Conservation (phyloP, 2,113 vertebrate species). For the Abramis brama region DNA sequence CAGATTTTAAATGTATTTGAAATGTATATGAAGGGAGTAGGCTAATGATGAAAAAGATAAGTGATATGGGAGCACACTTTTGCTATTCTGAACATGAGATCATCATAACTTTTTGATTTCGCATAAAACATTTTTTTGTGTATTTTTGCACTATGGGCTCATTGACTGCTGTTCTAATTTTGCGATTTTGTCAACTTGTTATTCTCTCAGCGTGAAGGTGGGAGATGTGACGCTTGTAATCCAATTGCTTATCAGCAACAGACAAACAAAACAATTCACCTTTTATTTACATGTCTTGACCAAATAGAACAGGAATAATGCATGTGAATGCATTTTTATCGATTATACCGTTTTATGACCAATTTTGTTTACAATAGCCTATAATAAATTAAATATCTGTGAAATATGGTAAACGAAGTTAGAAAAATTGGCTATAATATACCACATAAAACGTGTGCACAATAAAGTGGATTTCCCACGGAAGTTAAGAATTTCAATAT, state of each 20-base stretch:
- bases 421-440: background rate
- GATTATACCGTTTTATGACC: background rate
- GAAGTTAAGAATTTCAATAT: constrained; percentile 67
- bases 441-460: background rate
- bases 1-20: background rate
- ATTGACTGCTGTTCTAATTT: background rate
- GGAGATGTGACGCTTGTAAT: constrained; percentile 51
- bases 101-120: background rate
- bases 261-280: constrained; percentile 58
- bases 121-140: background rate
- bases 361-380: background rate
- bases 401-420: background rate
- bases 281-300: constrained; percentile 26
- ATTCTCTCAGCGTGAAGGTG: constrained; percentile 32
- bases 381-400: background rate
- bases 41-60: too few species aligned
- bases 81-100: background rate
- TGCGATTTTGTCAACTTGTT: background rate
- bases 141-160: too few species aligned
- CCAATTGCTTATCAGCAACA: constrained; percentile 39
- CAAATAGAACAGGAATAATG: background rate
- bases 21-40: background rate
- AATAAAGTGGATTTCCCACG: constrained; percentile 28
- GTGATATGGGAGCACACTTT: background rate
- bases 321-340: background rate